Base-by-base conservation (phyloP, 1,140 invertebrate genomes). In the Stenopsyche tienmushanensis region DNA sequence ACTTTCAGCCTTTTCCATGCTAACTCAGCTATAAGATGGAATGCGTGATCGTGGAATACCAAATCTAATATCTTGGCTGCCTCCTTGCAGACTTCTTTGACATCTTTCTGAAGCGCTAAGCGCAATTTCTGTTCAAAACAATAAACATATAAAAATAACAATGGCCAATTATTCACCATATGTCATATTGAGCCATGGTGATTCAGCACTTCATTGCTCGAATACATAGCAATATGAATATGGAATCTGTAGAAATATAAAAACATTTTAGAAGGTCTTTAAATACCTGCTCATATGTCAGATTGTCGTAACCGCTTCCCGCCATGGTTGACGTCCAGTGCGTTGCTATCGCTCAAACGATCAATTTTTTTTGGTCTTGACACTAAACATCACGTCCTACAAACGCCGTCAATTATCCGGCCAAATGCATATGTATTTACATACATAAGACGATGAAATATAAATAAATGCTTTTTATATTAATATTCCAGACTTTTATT, bases 21-120 rank as follows among this genome's bases (percentile, higher is more conserved):
- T 7, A 84, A 70, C 72, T 84, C 83, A 7, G 78, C 74, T 47
- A 84, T 79, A 21, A 83, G 68, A 65, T 82, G 80, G 62, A 79
- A 76, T 5, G 79, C 78, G 13, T 76, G 67, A 63, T 79, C 78
- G 15, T 78, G 77, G 20, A 83, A 76, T 25, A 78, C 75, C 52
- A 82, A 69, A n/a, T 78, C 74, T 3, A 76, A 65, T 44, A 74
- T 73, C 65, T 78, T 76, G 58, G 76, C 77, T 18, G 79, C 72
- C 71, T 84, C 82, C 64, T 73, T 73, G 57, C 78, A 79, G 41
- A 83, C 78, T 24, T 74, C 70, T 34, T 72, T 70, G 1, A 80
- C 73, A 68, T 81, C 80, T 20, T 75, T 73, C 58, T 79, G 76
- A 13, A 84, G 59, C 13, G 77, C 71, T 17, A 80, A 76, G 34